Conservation (phyloP, 2,888 invertebrate genomes). For the Acanthopleura granulata region DNA sequence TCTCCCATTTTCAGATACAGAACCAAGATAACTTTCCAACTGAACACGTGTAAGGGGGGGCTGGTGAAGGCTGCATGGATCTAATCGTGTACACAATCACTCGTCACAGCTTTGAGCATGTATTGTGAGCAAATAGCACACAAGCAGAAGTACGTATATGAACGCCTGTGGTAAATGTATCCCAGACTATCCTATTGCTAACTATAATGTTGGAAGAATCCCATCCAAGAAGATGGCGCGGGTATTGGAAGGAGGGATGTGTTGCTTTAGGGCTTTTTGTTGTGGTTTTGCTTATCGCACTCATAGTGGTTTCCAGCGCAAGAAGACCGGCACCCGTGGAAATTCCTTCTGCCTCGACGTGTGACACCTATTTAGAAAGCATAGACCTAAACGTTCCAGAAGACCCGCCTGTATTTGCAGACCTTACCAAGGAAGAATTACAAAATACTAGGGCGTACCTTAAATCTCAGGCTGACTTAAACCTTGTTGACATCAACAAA, state of each 20-base stretch:
- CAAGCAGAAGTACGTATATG: too few species aligned
- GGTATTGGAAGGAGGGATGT: slow-evolving; percentile 11
- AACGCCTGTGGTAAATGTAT: too few species aligned
- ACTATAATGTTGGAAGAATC: neutral
- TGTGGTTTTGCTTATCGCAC: neutral
- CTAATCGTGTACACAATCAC: too few species aligned
- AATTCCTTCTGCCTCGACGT: neutral
- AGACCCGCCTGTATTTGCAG: slow-evolving; percentile 13
- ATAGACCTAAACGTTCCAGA: slow-evolving; percentile 1
- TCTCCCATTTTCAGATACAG: too few species aligned
- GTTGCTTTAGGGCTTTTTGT: neutral
- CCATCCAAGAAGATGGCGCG: neutral
- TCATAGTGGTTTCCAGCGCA: neutral
- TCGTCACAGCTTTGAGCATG: too few species aligned
- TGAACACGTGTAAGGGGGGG: too few species aligned
- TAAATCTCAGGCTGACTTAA: neutral
- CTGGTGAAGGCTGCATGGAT: too few species aligned
- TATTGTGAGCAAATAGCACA: too few species aligned
- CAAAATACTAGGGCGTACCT: neutral
- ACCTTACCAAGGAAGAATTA: slow-evolving; percentile 2
- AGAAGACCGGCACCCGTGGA: neutral
- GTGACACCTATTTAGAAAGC: neutral
- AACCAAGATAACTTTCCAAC: too few species aligned
- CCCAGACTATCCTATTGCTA: too few species aligned
- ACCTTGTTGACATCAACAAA: slow-evolving; percentile 12